A percentile compares a stretch with the other conserved stretches of the same genome.
phyloP scores from a whole-genome alignment of 2,113 vertebrate genomes.

The Zosterops japonicus region DNA sequence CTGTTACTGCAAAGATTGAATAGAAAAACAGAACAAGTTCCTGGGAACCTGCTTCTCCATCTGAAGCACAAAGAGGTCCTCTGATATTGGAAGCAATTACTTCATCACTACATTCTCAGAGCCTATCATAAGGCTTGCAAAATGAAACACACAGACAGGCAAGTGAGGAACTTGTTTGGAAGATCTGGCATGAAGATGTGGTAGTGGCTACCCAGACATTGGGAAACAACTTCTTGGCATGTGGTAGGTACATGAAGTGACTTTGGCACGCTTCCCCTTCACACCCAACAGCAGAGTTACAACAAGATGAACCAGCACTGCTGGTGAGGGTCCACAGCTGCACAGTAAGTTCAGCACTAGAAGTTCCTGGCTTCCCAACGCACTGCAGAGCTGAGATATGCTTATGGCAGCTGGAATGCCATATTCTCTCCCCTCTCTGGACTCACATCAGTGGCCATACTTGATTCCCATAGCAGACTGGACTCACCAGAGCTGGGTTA shows the following conservation, averaged over 20 bases:
- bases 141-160: neutral
- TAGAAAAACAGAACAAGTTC: neutral
- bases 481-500: neutral
- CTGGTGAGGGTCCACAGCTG: neutral
- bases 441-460: neutral
- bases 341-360: fast-evolving
- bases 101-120: neutral
- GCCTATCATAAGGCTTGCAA: neutral
- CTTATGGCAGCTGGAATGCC: neutral
- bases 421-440: neutral
- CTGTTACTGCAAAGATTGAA: neutral
- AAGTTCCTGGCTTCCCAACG: neutral
- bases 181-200: neutral
- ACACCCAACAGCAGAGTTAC: neutral
- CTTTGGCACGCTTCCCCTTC: neutral
- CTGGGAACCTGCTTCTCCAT: neutral
- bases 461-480: neutral
- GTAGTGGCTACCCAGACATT: neutral
- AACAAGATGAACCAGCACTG: neutral
- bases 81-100: neutral
- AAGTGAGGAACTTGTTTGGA: neutral
- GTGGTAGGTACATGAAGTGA: neutral
- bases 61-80: neutral
- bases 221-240: neutral
- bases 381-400: too few relatives aligned